Percentiles rank a stretch among this genome's conserved stretches.
phyloP scores from a whole-genome alignment of 2,113 vertebrate species.

The Istiophorus platypterus region DNA sequence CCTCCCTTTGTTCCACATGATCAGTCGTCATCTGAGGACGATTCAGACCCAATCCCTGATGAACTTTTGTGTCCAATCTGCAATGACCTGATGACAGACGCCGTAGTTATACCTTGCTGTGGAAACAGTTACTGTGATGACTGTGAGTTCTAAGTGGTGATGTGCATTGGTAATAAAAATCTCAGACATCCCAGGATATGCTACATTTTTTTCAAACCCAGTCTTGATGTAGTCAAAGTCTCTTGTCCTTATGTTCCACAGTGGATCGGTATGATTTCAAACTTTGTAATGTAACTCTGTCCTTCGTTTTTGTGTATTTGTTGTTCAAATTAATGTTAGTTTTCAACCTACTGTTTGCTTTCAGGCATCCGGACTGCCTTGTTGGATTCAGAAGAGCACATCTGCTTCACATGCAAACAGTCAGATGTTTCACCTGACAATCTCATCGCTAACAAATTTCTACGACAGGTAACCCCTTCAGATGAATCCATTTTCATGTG shows the following conservation, averaged over 20 bases:
- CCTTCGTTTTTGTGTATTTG: not conserved
- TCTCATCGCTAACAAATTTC: constrained; percentile 98
- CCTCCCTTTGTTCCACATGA: constrained; percentile 96
- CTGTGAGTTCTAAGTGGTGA: constrained; percentile 86
- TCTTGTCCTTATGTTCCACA: too few relatives aligned
- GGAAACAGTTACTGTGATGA: constrained; percentile 99
- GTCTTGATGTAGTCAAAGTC: too few relatives aligned
- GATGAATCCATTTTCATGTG: not conserved
- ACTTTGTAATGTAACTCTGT: too few relatives aligned
- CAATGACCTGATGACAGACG: constrained; percentile 98
- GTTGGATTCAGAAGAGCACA: constrained; percentile 95
- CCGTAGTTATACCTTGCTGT: constrained; percentile 98
- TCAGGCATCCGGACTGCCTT: constrained; percentile 94
- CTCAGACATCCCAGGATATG: not conserved
- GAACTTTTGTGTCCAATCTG: constrained; percentile 97
- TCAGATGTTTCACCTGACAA: constrained; percentile 97
- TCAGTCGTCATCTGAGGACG: constrained; percentile 94
- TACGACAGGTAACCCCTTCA: constrained; percentile 90
- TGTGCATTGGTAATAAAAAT: not conserved
- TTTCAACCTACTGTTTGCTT: constrained; percentile 13
- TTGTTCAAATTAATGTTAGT: not conserved
- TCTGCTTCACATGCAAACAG: constrained; percentile 95
- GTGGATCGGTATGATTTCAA: too few relatives aligned
- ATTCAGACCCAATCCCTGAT: constrained; percentile 94
- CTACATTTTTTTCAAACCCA: not conserved